phyloP scores from a whole-genome alignment of 1,140 invertebrate species.

The Aethina tumida region DNA sequence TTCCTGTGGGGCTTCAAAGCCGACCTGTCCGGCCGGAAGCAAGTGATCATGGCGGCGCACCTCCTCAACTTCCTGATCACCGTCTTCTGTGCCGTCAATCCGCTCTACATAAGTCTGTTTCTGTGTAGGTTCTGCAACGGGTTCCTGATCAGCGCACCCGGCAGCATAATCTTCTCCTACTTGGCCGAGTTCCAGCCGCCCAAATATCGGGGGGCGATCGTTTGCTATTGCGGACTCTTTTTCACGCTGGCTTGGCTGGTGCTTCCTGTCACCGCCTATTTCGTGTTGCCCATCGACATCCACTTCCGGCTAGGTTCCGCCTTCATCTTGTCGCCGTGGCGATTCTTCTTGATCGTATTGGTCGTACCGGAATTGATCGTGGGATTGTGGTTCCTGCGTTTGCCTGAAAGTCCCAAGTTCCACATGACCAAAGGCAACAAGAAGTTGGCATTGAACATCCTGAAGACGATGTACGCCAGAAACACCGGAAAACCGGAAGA shows the following conservation, averaged over 20 bases:
- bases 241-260: constrained; percentile 52
- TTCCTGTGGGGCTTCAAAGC: constrained; percentile 34
- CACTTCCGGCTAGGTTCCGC: constrained; percentile 9
- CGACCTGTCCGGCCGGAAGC: constrained; percentile 31
- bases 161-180: constrained; percentile 48
- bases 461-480: constrained; percentile 47
- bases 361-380: constrained; percentile 45
- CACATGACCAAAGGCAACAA: constrained; percentile 50
- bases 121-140: constrained; percentile 42
- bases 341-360: constrained; percentile 48
- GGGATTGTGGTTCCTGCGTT: constrained; percentile 40
- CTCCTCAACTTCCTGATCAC: constrained; percentile 45
- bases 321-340: constrained; percentile 39
- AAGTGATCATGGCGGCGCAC: constrained; percentile 47
- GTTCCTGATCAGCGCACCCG: constrained; percentile 41
- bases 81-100: constrained; percentile 37
- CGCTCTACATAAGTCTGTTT: constrained; percentile 36
- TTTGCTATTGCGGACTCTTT: constrained; percentile 50
- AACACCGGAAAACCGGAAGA: constrained; percentile 45
- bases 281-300: constrained; percentile 35
- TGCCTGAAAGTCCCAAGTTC: constrained; percentile 72
- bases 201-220: constrained; percentile 42
- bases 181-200: constrained; percentile 51
- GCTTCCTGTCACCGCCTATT: constrained; percentile 42
- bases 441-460: constrained; percentile 47